Evolutionary conservation across 2,113 vertebrate species (phyloP), one percentile per base, ranked within the genome.

Genomic region (human (Homo sapiens)): DNA sequence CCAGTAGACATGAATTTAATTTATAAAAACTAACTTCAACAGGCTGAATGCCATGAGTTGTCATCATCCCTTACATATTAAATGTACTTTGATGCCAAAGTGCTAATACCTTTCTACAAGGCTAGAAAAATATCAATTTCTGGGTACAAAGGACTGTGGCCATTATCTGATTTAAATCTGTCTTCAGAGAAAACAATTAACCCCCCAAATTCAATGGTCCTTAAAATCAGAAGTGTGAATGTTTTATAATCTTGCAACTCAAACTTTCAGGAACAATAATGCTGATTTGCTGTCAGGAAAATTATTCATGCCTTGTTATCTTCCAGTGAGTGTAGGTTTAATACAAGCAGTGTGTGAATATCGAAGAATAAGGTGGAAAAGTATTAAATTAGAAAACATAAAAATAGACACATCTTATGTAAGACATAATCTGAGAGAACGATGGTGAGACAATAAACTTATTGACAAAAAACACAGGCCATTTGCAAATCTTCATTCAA

Each of bases 341-440:
- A 50, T 70, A 61, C 90, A 66, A 75, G 10, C 25, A 80, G 50
- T 22, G 3, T 82, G 35, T 78, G 52, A 93, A 66, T 89, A 97
- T 52, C 45, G 64, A 96, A 90, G 38, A 86, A 95, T 84, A 87
- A 1, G 4, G 9, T 55, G 17, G 61, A 72, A 96, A 95, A 11
- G 14, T 55, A 89, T 84, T 94, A 92, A 81, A 90, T 96, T 92
- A 66, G 27, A 97, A 93, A 85, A 8, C 0, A 48, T 61, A 92
- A 93, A 97, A 93, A 75, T 48, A 93, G 57, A 45, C 43, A 82
- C 2, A 78, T 2, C 55, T 93, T 50, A 81, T 13, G 2, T 30
- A 97, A 84, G 35, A 73, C 35, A 89, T n/a, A 64, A 78, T 90
- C 50, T 84, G 95, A 94, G 50, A n/a, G 52, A 93, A 96, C 61